These are phyloP conservation scores for Astyanax mexicanus DNA, from an alignment of 2,797 vertebrate species.

Conservation along the genomic window DNA sequence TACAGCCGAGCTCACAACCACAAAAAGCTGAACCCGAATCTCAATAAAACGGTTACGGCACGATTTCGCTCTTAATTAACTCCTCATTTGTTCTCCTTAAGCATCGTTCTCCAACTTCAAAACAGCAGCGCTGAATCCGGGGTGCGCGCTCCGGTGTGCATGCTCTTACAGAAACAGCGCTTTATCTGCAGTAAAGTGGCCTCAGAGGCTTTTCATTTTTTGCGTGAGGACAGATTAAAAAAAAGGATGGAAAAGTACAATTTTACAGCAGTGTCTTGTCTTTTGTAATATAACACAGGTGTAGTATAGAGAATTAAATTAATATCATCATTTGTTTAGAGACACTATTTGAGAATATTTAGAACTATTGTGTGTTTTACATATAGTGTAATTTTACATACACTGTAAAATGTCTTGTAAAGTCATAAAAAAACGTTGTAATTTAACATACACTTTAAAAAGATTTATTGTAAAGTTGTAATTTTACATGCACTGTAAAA, in stretches of 20 bases:
- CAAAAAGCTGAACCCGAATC: background rate
- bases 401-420: too few species aligned
- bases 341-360: too few species aligned
- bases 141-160: background rate
- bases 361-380: too few species aligned
- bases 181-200: conserved; percentile 1
- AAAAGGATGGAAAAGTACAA: background rate
- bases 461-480: too few species aligned
- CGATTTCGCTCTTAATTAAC: conserved; percentile 15
- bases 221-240: background rate
- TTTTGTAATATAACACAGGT: too few species aligned
- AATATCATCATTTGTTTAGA: background rate
- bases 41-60: background rate
- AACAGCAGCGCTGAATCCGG: conserved; percentile 1
- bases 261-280: background rate
- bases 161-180: background rate
- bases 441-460: too few species aligned
- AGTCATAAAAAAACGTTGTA: too few species aligned
- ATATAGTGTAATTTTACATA: too few species aligned
- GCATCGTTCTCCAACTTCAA: background rate
- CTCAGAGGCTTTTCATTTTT: conserved; percentile 1
- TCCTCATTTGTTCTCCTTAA: conserved; percentile 11
- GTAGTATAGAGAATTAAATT: background rate
- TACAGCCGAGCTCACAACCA: background rate
- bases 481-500: too few species aligned